Base-by-base conservation (phyloP, 2,113 vertebrate genomes). In the Ictalurus furcatus region DNA sequence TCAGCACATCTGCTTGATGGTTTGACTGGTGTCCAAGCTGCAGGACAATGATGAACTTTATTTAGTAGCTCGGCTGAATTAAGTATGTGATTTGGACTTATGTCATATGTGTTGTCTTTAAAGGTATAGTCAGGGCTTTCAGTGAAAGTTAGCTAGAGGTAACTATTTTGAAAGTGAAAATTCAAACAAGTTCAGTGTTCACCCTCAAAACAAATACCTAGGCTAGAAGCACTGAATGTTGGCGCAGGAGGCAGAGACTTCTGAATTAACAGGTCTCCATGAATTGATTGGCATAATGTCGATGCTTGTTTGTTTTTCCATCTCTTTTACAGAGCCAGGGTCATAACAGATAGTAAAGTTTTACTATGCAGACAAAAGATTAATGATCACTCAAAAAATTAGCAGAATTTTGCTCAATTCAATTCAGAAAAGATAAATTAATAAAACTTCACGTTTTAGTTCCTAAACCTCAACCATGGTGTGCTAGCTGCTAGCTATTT, bases 41-140 rank as follows among this genome's bases (percentile, higher is more conserved):
- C 30, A 63, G 74, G 69, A 80, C 54, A 28, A 1, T 85, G 90
- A 92, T 92, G 90, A 90, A n/a, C 28, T 30, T 63, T 54, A 28
- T 52, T 84, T 76, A 84, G 37, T 19, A 8, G 2, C 59, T 76
- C 12, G 63, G 37, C 48, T 74, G 30, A 76, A 54, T 61, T 16
- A 25, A 63, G 25, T 54, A 56, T 84, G 54, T 91, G 78, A 87
- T 67, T 88, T 76, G 69, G 58, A 87, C 85, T 84, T 67, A 71
- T 59, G 71, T 85, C 80, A 63, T 44, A 1, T 11, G 58, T 89
- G 23, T 30, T 82, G 54, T 59, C 6, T 82, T 37, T 61, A 61
- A 61, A 61, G 54, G 58, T 40, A 40, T 59, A 23, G 3, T 23
- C 17, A 5, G 7, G 21, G 54, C 28, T 34, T 58, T 82, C 16